Evolutionary conservation across 2,888 invertebrate species (phyloP).

Genomic region (Rhagonycha fulva): DNA sequence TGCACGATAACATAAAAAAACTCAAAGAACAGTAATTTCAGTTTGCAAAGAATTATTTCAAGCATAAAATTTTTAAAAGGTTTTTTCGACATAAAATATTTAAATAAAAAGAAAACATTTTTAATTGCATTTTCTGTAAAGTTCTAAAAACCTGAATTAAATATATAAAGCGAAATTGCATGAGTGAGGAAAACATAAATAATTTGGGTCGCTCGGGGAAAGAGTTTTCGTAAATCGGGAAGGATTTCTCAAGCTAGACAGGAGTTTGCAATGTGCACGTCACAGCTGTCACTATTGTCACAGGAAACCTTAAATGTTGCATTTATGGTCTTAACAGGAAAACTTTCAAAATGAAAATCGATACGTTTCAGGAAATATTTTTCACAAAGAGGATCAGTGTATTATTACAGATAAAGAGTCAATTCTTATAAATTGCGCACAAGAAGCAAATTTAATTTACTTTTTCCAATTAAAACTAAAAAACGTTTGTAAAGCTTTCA

Average conservation of each 20-base stretch:
- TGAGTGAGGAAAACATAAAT: constrained; percentile 14
- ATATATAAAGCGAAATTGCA: neutral
- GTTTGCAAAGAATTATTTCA: neutral
- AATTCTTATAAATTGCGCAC: neutral
- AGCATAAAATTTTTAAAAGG: neutral
- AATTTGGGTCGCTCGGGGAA: constrained; percentile 15
- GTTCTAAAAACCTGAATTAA: neutral
- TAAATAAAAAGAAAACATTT: neutral
- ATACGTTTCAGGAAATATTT: constrained; percentile 3
- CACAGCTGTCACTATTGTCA: constrained; percentile 28
- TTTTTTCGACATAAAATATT: neutral
- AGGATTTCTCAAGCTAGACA: constrained; percentile 23
- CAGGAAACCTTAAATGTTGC: constrained; percentile 26
- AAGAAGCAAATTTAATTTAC: neutral
- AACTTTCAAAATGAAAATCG: constrained; percentile 20
- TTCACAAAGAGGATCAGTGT: constrained; percentile 6
- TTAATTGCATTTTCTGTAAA: neutral
- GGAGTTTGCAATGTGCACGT: constrained; percentile 21
- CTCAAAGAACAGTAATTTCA: neutral
- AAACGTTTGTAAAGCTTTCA: neutral
- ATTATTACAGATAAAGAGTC: constrained; percentile 1
- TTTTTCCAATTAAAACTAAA: neutral
- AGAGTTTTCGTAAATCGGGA: constrained; percentile 15
- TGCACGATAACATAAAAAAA: neutral
- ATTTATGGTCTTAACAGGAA: constrained; percentile 16